phyloP scores from a whole-genome alignment of 2,113 vertebrate species.

The Etheostoma spectabile region DNA sequence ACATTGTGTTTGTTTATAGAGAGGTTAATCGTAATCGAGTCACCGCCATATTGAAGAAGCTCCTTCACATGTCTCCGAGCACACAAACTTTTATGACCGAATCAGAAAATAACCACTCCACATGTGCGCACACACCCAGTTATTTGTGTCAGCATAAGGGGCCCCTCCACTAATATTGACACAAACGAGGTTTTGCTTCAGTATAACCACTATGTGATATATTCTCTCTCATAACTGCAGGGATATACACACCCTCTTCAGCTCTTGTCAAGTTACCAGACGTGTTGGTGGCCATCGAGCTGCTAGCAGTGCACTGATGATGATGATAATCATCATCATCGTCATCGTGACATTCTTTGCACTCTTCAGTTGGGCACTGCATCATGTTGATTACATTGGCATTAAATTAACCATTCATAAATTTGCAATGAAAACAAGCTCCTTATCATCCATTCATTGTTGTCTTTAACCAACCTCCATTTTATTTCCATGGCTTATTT shows the following conservation, averaged over 20 bases:
- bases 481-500: neutral
- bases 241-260: neutral
- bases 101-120: neutral
- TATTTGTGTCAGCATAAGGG: neutral
- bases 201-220: neutral
- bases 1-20: conserved; percentile 14
- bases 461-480: neutral
- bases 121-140: neutral
- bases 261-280: conserved; percentile 3
- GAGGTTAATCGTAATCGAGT: neutral
- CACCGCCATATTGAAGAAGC: neutral
- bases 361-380: neutral
- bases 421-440: neutral
- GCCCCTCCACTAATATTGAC: neutral
- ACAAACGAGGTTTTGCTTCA: neutral
- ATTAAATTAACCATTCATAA: conserved; percentile 3
- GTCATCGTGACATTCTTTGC: conserved; percentile 28
- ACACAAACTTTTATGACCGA: neutral
- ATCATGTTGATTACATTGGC: conserved; percentile 47
- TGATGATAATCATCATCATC: neutral
- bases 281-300: conserved; percentile 28
- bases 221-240: neutral
- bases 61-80: neutral
- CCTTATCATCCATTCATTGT: neutral
- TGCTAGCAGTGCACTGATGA: conserved; percentile 20